These are phyloP conservation scores for Notoglanidium macrostoma DNA, from an alignment of 2,797 vertebrate genomes.

Conservation along the genomic window DNA sequence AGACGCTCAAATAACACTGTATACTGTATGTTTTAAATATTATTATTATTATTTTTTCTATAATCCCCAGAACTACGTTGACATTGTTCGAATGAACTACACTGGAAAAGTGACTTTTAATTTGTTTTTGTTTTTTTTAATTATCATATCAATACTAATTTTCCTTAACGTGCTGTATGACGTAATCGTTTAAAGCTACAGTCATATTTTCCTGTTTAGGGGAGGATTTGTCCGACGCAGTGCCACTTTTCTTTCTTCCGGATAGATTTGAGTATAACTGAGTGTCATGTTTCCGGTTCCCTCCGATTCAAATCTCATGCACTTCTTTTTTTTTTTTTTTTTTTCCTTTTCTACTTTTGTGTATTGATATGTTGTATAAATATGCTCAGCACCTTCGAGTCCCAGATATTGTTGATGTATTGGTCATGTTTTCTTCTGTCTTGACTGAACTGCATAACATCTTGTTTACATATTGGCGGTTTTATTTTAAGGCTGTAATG, in stretches of 20 bases:
- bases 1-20: not conserved
- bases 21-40: not conserved
- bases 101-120: not conserved
- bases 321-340: not conserved
- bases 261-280: not conserved
- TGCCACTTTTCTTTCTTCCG: not conserved
- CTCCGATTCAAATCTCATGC: not conserved
- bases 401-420: not conserved
- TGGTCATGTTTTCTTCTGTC: constrained; percentile 28
- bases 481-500: constrained; percentile 28
- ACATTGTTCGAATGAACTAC: not conserved
- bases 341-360: not conserved
- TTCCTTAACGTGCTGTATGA: not conserved
- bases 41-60: not conserved
- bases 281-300: not conserved
- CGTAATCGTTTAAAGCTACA: not conserved
- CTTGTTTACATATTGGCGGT: constrained; percentile 41
- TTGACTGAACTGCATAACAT: constrained; percentile 8
- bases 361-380: constrained; percentile 12
- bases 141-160: not conserved
- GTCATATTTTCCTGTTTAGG: not conserved
- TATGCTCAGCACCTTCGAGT: constrained; percentile 45
- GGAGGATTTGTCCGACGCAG: not conserved
- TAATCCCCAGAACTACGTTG: not conserved
- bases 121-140: not conserved